Conservation (phyloP, 2,888 invertebrate genomes). For the Mongoloraphidia duomilia region DNA sequence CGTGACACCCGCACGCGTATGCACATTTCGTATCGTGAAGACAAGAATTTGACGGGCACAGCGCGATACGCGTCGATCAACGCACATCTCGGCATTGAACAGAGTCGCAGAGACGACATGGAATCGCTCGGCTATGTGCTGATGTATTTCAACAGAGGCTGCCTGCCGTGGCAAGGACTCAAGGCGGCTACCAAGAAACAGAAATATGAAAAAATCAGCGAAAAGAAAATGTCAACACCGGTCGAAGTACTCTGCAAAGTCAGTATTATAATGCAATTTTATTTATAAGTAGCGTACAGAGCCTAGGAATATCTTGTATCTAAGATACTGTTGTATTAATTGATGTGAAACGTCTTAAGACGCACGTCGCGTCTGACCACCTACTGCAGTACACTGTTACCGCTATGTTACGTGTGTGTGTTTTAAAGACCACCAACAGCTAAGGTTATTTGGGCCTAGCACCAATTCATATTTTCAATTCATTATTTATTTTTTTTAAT, state of each 20-base stretch:
- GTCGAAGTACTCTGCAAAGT: slow-evolving; percentile 96
- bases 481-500: too few species aligned
- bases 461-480: too few species aligned
- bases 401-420: too few species aligned
- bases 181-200: slow-evolving; percentile 98
- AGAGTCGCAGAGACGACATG: slow-evolving; percentile 97
- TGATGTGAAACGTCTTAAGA: too few species aligned
- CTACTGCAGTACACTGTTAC: neutral
- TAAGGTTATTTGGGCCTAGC: too few species aligned
- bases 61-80: slow-evolving; percentile 98
- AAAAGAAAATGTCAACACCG: slow-evolving; percentile 99
- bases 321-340: neutral
- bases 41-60: slow-evolving; percentile 89
- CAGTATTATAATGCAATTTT: neutral
- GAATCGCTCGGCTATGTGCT: slow-evolving; percentile 98
- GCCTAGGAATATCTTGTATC: neutral
- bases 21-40: slow-evolving; percentile 94
- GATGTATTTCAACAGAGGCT: slow-evolving; percentile 96
- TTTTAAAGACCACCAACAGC: too few species aligned
- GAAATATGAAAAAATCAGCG: slow-evolving; percentile 98
- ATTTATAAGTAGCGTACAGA: neutral
- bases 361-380: too few species aligned
- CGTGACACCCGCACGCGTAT: slow-evolving; percentile 80
- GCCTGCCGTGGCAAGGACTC: slow-evolving; percentile 94
- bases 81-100: slow-evolving; percentile 97